Evolutionary conservation across 1,140 invertebrate species (phyloP), one percentile per base, ranked within the genome.

Genomic region (Drosophila lini): DNA sequence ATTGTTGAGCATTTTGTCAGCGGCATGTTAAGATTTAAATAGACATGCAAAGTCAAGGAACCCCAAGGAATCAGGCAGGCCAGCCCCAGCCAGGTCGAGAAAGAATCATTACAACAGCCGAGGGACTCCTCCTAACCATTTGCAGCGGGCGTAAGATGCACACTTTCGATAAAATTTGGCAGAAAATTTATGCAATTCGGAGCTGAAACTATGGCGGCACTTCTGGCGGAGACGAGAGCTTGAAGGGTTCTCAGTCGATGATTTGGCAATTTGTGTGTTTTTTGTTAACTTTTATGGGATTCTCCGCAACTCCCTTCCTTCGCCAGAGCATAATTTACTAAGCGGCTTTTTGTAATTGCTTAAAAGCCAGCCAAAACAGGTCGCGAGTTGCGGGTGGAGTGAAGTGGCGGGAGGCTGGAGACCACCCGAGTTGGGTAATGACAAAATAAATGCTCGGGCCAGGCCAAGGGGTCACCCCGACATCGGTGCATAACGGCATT

Each of bases 1-100:
- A 86, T 88, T 82, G 82, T 65, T 74, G 61, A 88, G 83, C 83
- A 86, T 86, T 86, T 86, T 88, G 82, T 86, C 82, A 86, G 79
- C 79, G 82, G 80, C 79, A 86, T 86, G 82, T 86, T 79, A 74
- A 86, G 76, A 85, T 80, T 86, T 86, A 88, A 86, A 76, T 76
- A 88, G 79, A 86, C 82, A 86, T 86, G 75, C 76, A 71, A 68
- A 76, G 45, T 16, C 48, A 34, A 41, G 58, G 28, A 16, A 47
- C 31, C 41, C 50, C 38, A n/a, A 47, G 16, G 56, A 31, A 53
- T 36, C 34, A 32, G 25, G 41, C 28, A 59, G 32, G 52, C 58
- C 6, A 34, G 6, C 28, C 28, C 61, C 11, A 32, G 25, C 10
- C 28, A 11, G 4, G n/a, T 7, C n/a, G 16, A 6, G 47, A 10